These are phyloP conservation scores for Leptodactylus fuscus DNA, from an alignment of 2,113 vertebrate genomes.

Conservation along the genomic window DNA sequence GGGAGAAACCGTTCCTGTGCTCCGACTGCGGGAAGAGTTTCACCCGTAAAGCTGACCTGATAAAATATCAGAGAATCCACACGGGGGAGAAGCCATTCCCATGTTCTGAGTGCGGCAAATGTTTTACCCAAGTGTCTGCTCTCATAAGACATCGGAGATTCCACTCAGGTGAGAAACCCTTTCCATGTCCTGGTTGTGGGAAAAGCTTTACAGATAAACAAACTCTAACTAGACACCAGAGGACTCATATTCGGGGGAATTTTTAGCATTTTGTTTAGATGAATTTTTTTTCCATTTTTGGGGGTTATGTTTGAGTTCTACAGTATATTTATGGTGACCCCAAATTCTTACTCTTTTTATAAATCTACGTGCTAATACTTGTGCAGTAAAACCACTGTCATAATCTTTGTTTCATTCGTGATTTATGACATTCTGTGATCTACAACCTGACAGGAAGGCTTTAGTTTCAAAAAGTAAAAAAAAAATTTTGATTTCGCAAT, in stretches of 20 bases:
- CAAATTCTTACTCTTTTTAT: no score
- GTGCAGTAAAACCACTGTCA: no score
- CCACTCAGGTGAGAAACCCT: constrained; percentile 29
- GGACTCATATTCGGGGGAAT: neutral
- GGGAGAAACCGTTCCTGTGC: neutral
- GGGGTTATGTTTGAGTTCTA: no score
- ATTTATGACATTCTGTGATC: no score
- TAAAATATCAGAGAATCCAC: constrained; percentile 16
- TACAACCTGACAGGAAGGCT: no score
- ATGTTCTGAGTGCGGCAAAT: neutral
- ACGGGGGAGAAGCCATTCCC: neutral
- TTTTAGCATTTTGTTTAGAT: no score
- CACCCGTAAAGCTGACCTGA: neutral
- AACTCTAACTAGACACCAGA: neutral
- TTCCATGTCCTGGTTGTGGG: neutral
- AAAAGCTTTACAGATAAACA: neutral
- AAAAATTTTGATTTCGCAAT: no score
- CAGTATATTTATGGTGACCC: no score
- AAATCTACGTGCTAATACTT: no score
- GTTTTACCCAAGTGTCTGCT: neutral
- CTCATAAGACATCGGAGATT: neutral
- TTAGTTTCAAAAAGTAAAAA: no score
- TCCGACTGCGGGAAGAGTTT: constrained; percentile 3
- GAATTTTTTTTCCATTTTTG: no score
- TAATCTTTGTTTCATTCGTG: no score